These are phyloP conservation scores for Epinotia ramella DNA, from an alignment of 2,888 invertebrate species.

Conservation along the genomic window DNA sequence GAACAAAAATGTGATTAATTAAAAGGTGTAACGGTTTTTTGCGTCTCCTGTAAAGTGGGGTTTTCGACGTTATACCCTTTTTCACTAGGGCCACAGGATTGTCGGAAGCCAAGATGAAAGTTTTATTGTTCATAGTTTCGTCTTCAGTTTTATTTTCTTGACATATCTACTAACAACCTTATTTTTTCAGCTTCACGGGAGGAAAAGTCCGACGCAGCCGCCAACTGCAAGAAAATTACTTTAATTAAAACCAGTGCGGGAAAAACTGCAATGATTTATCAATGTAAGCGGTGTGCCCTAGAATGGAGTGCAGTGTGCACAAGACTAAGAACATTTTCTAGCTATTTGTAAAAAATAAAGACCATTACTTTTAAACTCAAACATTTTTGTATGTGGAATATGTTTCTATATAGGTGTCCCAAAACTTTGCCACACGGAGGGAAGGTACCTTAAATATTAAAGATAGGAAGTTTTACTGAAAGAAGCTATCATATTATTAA, in stretches of 20 bases:
- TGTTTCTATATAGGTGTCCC: no score
- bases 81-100: no score
- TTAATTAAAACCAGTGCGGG: not conserved
- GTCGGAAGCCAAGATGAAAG: no score
- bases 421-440: no score
- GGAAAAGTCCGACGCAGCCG: not conserved
- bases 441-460: no score
- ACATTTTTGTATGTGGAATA: not conserved
- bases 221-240: not conserved
- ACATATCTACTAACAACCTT: not conserved
- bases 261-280: not conserved
- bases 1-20: no score
- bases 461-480: no score
- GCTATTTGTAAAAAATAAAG: not conserved
- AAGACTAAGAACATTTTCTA: not conserved
- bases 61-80: no score
- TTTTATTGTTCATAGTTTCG: not conserved
- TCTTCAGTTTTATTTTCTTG: not conserved
- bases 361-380: not conserved
- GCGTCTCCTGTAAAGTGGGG: no score
- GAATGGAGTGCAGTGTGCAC: not conserved
- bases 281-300: not conserved
- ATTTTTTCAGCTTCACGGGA: not conserved
- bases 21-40: no score
- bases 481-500: no score